Evolutionary conservation across 2,888 invertebrate genomes (phyloP), one percentile per base, ranked within the genome.

Genomic region (Cheiracanthium punctorium): DNA sequence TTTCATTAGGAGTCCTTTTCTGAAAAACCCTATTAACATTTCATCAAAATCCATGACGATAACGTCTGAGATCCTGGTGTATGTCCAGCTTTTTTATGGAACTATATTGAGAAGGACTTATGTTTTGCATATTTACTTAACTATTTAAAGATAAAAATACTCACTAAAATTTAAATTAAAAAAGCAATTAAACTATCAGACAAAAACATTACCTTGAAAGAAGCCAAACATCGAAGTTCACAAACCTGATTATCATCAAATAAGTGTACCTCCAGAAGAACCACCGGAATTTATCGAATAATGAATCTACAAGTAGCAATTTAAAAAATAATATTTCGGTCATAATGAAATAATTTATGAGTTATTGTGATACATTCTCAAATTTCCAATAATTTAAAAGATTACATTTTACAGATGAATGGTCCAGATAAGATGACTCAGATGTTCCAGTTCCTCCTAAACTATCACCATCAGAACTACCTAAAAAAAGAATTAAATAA

Each of bases 161-260:
- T n/a, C n/a, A n/a, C n/a, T n/a, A n/a, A n/a, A 37, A 37, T 37
- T 37, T 37, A 37, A 37, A 37, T n/a, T n/a, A n/a, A 37, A 37
- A 37, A 64, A 12, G 0, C 8, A 64, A 64, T 0, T 1, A 67
- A 0, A 43, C 30, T 29, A 30, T 24, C n/a, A 67, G 43, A 76
- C 17, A 48, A 67, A 65, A 7, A 17, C 28, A 30, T 20, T 75
- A 85, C 85, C 74, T 85, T n/a, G 85, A 85, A 10, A 85, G 73
- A 37, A 64, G 32, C 85, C 85, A 85, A 24, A 65, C 75, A 85
- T 85, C 85, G 32, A 80, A 80, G 30, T 33, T 74, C 7, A 85
- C 43, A 37, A 20, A 41, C 64, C 30, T 70, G 20, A 80, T 65
- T 29, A 85, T 80, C 33, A 64, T 70, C n/a, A 80, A n/a, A 33